Evolutionary conservation across 2,797 vertebrate genomes (phyloP).

Genomic region (Coreius guichenoti): DNA sequence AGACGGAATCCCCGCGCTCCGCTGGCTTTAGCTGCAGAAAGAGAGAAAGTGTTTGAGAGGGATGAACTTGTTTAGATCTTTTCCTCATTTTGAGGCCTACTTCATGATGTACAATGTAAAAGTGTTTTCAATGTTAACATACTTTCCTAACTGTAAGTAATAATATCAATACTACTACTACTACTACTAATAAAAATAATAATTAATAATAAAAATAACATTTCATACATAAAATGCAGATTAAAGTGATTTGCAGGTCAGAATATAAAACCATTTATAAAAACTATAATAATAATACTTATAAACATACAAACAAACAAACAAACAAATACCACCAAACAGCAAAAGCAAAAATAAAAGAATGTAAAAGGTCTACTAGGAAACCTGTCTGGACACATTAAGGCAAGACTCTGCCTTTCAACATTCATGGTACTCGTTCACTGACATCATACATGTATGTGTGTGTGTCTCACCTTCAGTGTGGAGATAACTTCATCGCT

Average conservation of each 20-base stretch:
- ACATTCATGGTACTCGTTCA: neutral
- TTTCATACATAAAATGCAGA: neutral
- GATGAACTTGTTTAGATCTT: neutral
- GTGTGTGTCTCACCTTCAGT: slow-evolving; percentile 82
- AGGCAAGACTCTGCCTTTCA: neutral
- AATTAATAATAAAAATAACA: neutral
- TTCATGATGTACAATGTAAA: neutral
- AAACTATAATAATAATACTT: neutral
- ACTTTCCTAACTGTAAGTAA: neutral
- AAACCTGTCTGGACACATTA: neutral
- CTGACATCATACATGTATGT: slow-evolving; percentile 9
- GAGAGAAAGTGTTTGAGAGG: slow-evolving; percentile 53
- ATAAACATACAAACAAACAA: neutral
- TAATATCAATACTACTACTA: neutral
- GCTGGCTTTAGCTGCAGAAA: slow-evolving; percentile 90
- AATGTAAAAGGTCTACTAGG: neutral
- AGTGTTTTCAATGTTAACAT: neutral
- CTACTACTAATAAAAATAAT: neutral
- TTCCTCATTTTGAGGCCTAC: neutral
- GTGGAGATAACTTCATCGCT: slow-evolving; percentile 97
- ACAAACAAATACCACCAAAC: neutral
- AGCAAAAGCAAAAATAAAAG: neutral
- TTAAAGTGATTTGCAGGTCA: neutral
- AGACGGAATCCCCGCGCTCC: slow-evolving; percentile 95
- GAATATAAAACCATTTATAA: neutral